Conservation (phyloP, 2,797 vertebrate genomes). For the Cossypha polioptera region DNA sequence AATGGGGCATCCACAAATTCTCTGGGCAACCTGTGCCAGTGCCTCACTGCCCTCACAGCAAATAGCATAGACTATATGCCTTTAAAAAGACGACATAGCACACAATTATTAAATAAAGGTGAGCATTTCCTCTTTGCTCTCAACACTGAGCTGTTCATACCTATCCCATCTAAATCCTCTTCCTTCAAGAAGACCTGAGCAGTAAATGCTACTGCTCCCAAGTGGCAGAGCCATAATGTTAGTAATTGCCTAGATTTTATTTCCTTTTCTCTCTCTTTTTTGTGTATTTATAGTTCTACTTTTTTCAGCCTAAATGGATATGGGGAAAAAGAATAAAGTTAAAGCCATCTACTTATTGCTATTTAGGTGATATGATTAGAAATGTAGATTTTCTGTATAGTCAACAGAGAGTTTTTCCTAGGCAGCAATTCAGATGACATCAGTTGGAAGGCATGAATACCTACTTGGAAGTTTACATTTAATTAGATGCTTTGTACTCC, state of each 20-base stretch:
- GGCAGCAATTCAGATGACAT: neutral
- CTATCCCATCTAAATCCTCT: neutral
- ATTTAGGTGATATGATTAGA: neutral
- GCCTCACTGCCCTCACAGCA: neutral
- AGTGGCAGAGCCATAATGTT: neutral
- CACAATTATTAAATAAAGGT: neutral
- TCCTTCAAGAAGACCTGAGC: neutral
- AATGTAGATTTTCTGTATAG: neutral
- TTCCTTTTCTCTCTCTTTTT: neutral
- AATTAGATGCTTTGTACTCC: neutral
- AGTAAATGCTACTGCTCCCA: neutral
- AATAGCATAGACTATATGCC: rapidly evolving
- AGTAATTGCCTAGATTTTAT: neutral
- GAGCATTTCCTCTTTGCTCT: neutral
- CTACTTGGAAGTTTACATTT: neutral
- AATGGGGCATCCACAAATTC: neutral
- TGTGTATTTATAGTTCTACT: neutral
- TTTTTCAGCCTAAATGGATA: neutral
- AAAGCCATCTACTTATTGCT: neutral
- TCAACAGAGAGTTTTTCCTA: neutral
- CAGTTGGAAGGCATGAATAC: neutral
- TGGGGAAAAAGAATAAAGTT: too few relatives aligned
- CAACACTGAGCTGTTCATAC: neutral
- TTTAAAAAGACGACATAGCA: neutral
- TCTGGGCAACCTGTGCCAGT: neutral